Conservation (phyloP, 2,113 vertebrate species). For the Misgurnus mizolepis region DNA sequence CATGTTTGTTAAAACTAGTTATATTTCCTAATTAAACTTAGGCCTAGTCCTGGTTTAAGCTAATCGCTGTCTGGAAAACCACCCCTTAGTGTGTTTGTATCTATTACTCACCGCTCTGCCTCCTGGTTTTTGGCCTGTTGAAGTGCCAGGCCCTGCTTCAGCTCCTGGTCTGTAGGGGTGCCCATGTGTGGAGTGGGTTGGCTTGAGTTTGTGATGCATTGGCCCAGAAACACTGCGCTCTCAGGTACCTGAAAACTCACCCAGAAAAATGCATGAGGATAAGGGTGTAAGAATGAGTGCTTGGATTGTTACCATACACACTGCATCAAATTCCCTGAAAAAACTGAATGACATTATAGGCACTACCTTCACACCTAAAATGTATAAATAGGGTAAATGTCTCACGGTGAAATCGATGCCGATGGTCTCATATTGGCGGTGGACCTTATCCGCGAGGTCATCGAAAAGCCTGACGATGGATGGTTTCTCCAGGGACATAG, state of each 20-base stretch:
- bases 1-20: no score
- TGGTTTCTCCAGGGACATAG: conserved; percentile 91
- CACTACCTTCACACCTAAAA: not conserved
- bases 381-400: not conserved
- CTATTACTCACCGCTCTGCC: conserved; percentile 75
- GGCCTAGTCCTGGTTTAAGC: no score
- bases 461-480: conserved; percentile 92
- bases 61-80: no score
- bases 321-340: not conserved
- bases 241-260: conserved; percentile 79
- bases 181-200: conserved; percentile 63
- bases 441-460: conserved; percentile 91
- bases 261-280: not conserved
- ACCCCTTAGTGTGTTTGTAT: no score
- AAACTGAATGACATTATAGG: not conserved
- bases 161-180: conserved; percentile 73
- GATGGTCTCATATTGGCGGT: conserved; percentile 92
- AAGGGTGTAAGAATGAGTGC: not conserved
- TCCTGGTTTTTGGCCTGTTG: conserved; percentile 85
- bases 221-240: conserved; percentile 75
- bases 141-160: conserved; percentile 80
- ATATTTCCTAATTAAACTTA: no score
- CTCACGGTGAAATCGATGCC: conserved; percentile 91
- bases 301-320: not conserved
- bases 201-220: conserved; percentile 74